These are phyloP conservation scores for Onychomys torridus DNA, from an alignment of 2,797 vertebrate genomes.

Conservation along the genomic window DNA sequence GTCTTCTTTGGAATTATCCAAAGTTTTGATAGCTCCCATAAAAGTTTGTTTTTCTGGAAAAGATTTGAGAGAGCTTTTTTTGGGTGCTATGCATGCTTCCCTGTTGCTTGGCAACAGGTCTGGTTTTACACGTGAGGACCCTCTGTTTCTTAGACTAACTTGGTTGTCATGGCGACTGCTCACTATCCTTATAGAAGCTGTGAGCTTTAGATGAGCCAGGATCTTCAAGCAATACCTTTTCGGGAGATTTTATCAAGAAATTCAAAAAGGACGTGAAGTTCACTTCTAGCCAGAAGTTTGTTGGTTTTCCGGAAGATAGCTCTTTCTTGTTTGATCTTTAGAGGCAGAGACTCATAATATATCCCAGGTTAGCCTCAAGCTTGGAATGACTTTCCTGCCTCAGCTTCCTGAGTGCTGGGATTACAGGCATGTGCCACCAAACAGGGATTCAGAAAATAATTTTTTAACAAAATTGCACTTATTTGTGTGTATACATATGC, in stretches of 20 bases:
- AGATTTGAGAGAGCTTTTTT: conserved; percentile 25
- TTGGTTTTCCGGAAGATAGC: not conserved
- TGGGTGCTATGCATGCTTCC: not conserved
- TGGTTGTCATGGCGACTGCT: conserved; percentile 34
- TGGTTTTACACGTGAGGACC: conserved; percentile 9
- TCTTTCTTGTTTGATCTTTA: not conserved
- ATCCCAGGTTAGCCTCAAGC: not conserved
- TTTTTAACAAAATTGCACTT: not conserved
- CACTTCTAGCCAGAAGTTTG: not conserved
- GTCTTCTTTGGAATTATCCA: conserved; percentile 11
- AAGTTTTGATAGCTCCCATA: not conserved
- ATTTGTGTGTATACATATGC: not conserved
- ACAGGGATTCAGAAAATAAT: not conserved
- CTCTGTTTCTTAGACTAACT: not conserved
- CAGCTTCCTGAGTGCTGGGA: not conserved
- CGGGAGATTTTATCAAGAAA: conserved; percentile 32
- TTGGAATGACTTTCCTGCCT: not conserved
- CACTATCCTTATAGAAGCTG: not conserved
- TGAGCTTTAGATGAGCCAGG: conserved; percentile 38
- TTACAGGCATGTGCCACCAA: not conserved
- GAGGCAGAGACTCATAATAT: not conserved
- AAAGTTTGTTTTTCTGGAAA: conserved; percentile 57
- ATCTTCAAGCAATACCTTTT: conserved; percentile 24
- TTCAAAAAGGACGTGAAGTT: not conserved
- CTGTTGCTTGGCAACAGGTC: not conserved